Evolutionary conservation across 2,888 invertebrate genomes (phyloP).

Genomic region (Aelia acuminata): DNA sequence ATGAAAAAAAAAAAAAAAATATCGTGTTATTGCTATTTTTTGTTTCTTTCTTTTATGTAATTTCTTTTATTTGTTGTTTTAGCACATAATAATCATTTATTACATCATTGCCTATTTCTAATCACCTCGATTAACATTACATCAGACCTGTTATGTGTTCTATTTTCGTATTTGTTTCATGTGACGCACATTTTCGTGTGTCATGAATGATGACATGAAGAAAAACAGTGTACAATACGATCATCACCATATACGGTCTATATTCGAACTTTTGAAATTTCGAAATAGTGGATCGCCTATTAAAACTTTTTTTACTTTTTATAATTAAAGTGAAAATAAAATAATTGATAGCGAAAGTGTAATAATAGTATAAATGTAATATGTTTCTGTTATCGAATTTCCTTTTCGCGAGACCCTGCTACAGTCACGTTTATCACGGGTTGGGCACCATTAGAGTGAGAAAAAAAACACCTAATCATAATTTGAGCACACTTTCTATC

Average conservation of each 20-base stretch:
- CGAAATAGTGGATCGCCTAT: not conserved
- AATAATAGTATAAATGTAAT: too few relatives aligned
- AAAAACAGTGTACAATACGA: not conserved
- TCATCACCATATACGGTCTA: not conserved
- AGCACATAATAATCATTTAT: not conserved
- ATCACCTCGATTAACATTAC: not conserved
- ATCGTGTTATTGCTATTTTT: not conserved
- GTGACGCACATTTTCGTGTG: not conserved
- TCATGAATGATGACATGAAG: too few relatives aligned
- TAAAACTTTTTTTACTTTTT: not conserved
- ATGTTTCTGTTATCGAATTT: slow-evolving; percentile 33
- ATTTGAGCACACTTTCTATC: slow-evolving; percentile 38
- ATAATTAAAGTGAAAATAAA: not conserved
- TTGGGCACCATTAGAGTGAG: not conserved
- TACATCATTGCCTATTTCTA: not conserved
- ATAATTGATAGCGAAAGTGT: slow-evolving; percentile 1
- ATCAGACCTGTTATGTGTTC: not conserved
- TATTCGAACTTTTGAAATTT: too few relatives aligned
- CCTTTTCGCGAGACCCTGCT: not conserved
- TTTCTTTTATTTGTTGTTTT: not conserved
- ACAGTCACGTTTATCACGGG: slow-evolving; percentile 34
- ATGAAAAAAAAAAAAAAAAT: not conserved
- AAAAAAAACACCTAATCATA: not conserved
- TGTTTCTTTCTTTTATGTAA: not conserved
- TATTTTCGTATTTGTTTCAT: not conserved